Conservation (phyloP, 2,797 vertebrate genomes). For the Hoplostethus mediterraneus region DNA sequence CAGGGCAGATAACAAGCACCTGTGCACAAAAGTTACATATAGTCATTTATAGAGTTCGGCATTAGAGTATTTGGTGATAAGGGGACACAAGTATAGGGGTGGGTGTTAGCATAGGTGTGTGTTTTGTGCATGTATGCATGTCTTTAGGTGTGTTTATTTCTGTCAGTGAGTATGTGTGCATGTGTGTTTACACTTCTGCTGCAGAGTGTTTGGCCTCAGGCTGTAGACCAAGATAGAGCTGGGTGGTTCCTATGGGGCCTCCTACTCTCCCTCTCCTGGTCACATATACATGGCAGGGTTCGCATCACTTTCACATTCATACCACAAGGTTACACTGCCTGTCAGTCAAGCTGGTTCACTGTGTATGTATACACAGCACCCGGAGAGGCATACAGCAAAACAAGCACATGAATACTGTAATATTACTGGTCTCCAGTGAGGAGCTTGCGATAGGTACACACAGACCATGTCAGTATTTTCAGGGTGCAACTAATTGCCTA, state of each 20-base stretch:
- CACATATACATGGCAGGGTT: slow-evolving; percentile 36
- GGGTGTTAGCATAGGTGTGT: too few species aligned
- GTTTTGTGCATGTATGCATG: background rate
- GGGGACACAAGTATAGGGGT: background rate
- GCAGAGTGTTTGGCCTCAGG: slow-evolving; percentile 42
- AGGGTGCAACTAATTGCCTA: background rate
- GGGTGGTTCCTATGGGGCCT: slow-evolving; percentile 36
- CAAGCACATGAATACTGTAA: slow-evolving; percentile 45
- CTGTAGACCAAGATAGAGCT: slow-evolving; percentile 18
- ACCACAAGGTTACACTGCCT: slow-evolving; percentile 44
- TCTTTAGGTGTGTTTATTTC: background rate
- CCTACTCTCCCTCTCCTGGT: slow-evolving; percentile 31
- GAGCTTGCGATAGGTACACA: slow-evolving; percentile 8
- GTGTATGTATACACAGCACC: slow-evolving; percentile 3
- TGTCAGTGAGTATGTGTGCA: background rate
- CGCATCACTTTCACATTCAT: slow-evolving; percentile 56
- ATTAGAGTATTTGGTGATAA: too few species aligned
- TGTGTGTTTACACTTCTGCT: slow-evolving; percentile 9
- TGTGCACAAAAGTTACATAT: background rate
- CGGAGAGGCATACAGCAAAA: slow-evolving; percentile 12
- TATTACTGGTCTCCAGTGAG: slow-evolving; percentile 15
- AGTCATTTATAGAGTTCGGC: background rate
- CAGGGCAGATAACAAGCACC: background rate
- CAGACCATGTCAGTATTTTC: background rate
- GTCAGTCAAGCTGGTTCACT: slow-evolving; percentile 46